Base-by-base conservation (phyloP, 1,140 invertebrate genomes). In the Halyomorpha halys region DNA sequence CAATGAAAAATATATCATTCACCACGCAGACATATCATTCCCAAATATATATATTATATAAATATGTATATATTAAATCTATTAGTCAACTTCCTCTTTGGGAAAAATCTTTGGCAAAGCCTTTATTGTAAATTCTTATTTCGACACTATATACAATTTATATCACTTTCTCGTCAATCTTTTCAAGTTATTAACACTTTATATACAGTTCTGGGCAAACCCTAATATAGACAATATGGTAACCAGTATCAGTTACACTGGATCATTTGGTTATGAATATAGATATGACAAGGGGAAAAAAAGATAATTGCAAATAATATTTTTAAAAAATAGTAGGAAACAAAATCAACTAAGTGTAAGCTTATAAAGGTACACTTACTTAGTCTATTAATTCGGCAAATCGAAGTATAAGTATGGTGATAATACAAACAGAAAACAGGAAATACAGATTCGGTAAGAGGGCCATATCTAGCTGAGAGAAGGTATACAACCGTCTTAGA, bases 401-500 rank as follows among this genome's bases (percentile, higher is more conserved):
- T 39, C 34, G 6, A 39, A 39, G 34, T 39, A 39, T 39, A 39
- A 39, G 34, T 30, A 4, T 30, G 27, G 13, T 39, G 34, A 13
- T 39, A 39, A 39, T 13, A 39, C 1, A 30, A 39, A 39, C 34
- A 39, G 6, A 39, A 56, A 23, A 56, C 18, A 11, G 47, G n/a
- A n/a, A 56, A 56, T 56, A 56, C 53, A 56, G 9, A 25, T 23
- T 56, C 23, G 53, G 21, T 5, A 56, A 25, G 53, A 56, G 53
- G 53, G 53, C 15, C 53, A 23, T 27, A 19, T 19, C 51, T 53
- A 56, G n/a, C 53, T 27, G 53, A 56, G 19, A 25, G 18, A 23
- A 56, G 53, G 23, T 19, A 56, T 56, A 56, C 53, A 56, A 56
- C 53, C 53, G 60, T 54, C 72, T 81, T 82, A 94, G 72, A 94